Conservation (phyloP, 1,140 invertebrate species). For the Pantala flavescens region DNA sequence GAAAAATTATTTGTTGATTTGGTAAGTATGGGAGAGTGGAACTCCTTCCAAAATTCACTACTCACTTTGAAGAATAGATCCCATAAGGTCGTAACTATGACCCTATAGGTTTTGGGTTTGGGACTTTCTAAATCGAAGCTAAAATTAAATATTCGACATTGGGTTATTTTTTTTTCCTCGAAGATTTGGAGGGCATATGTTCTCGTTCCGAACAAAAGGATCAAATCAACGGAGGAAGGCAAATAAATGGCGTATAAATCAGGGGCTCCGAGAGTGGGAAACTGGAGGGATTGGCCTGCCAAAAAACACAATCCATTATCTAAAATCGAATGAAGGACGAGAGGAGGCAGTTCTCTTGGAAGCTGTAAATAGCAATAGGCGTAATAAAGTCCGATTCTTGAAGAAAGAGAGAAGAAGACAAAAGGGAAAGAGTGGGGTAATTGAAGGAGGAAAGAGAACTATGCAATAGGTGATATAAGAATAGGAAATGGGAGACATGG, state of each 20-base stretch:
- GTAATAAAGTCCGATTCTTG: no score
- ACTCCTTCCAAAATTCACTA: no score
- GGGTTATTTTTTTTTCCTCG: neutral
- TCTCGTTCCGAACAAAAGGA: neutral
- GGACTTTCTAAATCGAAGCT: neutral
- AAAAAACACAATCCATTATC: slow-evolving; percentile 10
- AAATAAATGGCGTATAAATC: slow-evolving; percentile 1
- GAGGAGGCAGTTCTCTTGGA: neutral
- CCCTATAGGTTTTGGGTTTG: neutral
- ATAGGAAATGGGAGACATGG: neutral
- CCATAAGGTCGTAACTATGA: neutral
- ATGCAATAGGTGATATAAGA: neutral
- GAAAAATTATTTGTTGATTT: no score
- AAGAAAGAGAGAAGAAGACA: no score
- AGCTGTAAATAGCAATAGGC: neutral
- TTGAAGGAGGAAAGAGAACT: neutral
- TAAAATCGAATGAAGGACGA: neutral
- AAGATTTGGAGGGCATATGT: neutral
- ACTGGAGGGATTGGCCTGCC: neutral
- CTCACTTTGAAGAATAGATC: no score
- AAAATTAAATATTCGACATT: neutral
- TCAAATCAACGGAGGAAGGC: neutral
- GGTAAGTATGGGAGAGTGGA: no score
- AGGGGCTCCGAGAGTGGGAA: neutral
- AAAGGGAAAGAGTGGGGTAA: no score